Percentiles rank a stretch among this genome's conserved stretches.
Conservation (phyloP, 2,113 vertebrate genomes). For the Neogobius melanostomus region DNA sequence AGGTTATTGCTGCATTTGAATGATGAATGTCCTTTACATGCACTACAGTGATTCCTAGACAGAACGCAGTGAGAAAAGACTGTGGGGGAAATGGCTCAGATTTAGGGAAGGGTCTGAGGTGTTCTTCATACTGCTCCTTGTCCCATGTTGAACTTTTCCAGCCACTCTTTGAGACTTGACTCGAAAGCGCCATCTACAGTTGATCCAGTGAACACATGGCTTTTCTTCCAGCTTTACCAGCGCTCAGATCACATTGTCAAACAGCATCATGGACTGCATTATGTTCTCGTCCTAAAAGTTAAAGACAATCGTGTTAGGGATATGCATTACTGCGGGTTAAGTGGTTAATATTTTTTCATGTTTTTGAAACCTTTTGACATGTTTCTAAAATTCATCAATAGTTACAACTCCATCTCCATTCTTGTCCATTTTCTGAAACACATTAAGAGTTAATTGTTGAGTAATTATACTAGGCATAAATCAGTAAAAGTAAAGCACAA, state of each 20-base stretch:
- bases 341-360: background rate
- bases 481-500: background rate
- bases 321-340: constrained; percentile 2
- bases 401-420: constrained; percentile 94
- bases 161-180: background rate
- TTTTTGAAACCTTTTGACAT: constrained; percentile 84
- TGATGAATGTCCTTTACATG: constrained; percentile 14
- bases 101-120: background rate
- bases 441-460: background rate
- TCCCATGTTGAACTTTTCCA: background rate
- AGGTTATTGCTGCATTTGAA: constrained; percentile 47
- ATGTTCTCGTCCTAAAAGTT: constrained; percentile 87
- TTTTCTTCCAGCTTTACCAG: background rate
- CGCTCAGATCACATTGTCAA: constrained; percentile 87
- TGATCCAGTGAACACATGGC: constrained; percentile 8
- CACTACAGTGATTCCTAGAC: background rate
- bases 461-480: background rate
- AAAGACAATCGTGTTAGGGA: background rate
- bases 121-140: background rate
- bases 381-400: constrained; percentile 93
- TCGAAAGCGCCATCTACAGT: background rate
- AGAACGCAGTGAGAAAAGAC: too few species aligned
- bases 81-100: background rate
- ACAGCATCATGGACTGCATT: constrained; percentile 93
- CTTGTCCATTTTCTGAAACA: constrained; percentile 91